Percentiles rank a stretch among this genome's conserved stretches.
Conservation (phyloP, 92 coral and sea anemone genomes). For the Anthopleura xanthogrammica region DNA sequence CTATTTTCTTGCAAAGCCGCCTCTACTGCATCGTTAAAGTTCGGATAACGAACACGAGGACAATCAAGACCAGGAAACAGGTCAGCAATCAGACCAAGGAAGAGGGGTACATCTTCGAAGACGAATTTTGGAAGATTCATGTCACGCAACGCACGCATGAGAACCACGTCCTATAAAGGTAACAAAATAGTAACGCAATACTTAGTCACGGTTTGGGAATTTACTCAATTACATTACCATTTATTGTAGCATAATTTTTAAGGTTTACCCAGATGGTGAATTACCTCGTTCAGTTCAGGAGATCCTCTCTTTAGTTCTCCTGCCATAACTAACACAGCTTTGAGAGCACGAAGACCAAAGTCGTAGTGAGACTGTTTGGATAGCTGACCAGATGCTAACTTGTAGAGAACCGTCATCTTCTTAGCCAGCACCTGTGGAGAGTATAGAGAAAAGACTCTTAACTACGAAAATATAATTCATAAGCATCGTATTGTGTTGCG, state of each 20-base stretch:
- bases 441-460: neutral
- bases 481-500: no score
- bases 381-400: slow-evolving; percentile 95
- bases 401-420: slow-evolving; percentile 96
- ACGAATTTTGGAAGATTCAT: slow-evolving; percentile 99
- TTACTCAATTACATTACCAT: no score
- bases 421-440: slow-evolving; percentile 44
- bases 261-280: neutral
- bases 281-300: slow-evolving; percentile 94
- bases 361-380: slow-evolving; percentile 98
- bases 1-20: slow-evolving; percentile 84
- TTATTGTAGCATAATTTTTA: no score
- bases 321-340: slow-evolving; percentile 99
- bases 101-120: slow-evolving; percentile 98
- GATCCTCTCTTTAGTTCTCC: slow-evolving; percentile 99
- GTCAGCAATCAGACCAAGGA: slow-evolving; percentile 98
- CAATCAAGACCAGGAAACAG: slow-evolving; percentile 99
- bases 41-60: slow-evolving; percentile 97
- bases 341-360: slow-evolving; percentile 98
- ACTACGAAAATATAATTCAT: no score
- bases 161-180: slow-evolving; percentile 78
- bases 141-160: slow-evolving; percentile 99
- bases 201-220: neutral
- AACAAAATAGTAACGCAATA: neutral
- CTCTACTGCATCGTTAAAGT: slow-evolving; percentile 96